These are phyloP conservation scores for Cariama cristata DNA, from an alignment of 2,113 vertebrate genomes.

Conservation along the genomic window DNA sequence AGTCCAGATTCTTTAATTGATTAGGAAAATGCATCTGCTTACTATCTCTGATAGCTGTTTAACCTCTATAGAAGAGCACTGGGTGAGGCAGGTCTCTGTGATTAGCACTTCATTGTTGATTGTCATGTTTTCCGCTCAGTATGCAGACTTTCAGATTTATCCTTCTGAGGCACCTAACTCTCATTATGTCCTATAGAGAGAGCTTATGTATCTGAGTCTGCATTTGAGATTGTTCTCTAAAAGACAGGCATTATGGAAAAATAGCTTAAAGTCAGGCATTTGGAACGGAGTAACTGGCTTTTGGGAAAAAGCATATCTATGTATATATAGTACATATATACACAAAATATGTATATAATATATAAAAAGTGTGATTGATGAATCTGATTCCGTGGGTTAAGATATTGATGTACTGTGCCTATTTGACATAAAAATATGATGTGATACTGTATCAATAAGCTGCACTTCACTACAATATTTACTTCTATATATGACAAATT, in stretches of 20 bases:
- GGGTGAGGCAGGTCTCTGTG: not conserved
- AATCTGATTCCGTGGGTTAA: not conserved
- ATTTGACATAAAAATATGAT: not conserved
- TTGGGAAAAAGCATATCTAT: not conserved
- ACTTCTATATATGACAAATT: not conserved
- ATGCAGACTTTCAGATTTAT: not conserved
- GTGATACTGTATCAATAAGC: not conserved
- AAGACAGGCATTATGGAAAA: not conserved
- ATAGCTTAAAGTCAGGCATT: not conserved
- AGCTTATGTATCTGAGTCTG: not conserved
- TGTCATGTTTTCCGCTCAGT: not conserved
- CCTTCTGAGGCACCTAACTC: not conserved
- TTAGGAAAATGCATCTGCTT: not conserved
- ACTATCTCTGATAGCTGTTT: not conserved
- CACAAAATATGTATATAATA: not conserved
- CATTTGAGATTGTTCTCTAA: not conserved
- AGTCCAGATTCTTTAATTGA: not conserved
- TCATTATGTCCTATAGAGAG: not conserved
- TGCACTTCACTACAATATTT: not conserved
- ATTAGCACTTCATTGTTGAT: not conserved
- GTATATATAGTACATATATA: not conserved
- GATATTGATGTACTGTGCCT: not conserved
- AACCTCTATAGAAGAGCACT: not conserved
- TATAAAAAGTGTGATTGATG: not conserved
- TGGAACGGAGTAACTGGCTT: not conserved